Percentiles rank a stretch among this genome's conserved stretches.
Evolutionary conservation across 2,797 vertebrate species (phyloP).

Genomic region (Merluccius polli): DNA sequence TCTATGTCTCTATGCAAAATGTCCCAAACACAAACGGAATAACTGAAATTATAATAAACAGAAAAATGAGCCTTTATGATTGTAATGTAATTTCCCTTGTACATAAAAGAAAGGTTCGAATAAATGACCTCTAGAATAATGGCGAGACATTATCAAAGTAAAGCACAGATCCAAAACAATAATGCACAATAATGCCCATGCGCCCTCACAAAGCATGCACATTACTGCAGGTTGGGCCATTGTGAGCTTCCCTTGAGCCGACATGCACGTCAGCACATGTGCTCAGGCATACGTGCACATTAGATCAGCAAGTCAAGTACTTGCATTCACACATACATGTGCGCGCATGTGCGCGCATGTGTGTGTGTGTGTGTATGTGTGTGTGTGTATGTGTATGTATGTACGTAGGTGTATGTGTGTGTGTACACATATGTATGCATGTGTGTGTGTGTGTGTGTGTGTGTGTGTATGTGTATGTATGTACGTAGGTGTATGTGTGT

Average conservation of each 20-base stretch:
- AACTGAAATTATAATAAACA: not conserved
- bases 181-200: too few relatives aligned
- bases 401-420: slow-evolving; percentile 4
- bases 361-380: slow-evolving; percentile 5
- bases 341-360: too few relatives aligned
- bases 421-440: not conserved
- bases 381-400: too few relatives aligned
- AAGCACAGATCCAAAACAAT: too few relatives aligned
- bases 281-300: not conserved
- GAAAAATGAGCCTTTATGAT: not conserved
- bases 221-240: slow-evolving; percentile 20
- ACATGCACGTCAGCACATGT: slow-evolving; percentile 7
- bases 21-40: not conserved
- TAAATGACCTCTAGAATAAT: too few relatives aligned
- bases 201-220: not conserved
- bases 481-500: not conserved
- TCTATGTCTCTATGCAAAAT: not conserved
- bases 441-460: slow-evolving; percentile 3
- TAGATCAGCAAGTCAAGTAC: not conserved
- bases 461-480: slow-evolving; percentile 7
- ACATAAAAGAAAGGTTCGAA: not conserved
- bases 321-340: slow-evolving; percentile 5
- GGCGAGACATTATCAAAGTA: too few relatives aligned
- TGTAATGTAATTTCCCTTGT: not conserved
- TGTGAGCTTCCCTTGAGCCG: slow-evolving; percentile 29